Conservation (phyloP, 1,140 invertebrate species). For the Drosophila cardini region DNA sequence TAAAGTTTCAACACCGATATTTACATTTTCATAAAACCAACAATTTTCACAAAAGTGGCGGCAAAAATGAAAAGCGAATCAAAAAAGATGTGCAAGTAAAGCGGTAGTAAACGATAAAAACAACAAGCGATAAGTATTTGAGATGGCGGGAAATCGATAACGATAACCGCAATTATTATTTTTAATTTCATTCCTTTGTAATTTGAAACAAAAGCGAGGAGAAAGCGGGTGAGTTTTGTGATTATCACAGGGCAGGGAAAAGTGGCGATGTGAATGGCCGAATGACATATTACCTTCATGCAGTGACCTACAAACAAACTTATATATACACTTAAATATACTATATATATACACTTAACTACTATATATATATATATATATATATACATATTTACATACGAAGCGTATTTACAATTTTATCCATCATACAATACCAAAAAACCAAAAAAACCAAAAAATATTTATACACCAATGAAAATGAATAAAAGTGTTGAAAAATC, state of each 20-base stretch:
- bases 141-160: constrained; percentile 37
- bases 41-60: background rate
- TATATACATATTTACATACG: constrained; percentile 46
- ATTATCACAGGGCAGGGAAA: constrained; percentile 33
- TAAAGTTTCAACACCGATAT: constrained; percentile 7
- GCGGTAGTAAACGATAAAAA: constrained; percentile 7
- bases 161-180: constrained; percentile 8
- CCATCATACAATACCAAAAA: background rate
- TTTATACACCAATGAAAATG: background rate
- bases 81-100: constrained; percentile 20
- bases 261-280: constrained; percentile 15
- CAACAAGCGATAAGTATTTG: constrained; percentile 37
- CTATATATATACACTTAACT: constrained; percentile 36
- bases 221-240: constrained; percentile 46
- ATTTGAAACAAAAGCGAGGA: constrained; percentile 34
- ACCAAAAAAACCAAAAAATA: background rate
- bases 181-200: constrained; percentile 13
- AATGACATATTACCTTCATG: constrained; percentile 48
- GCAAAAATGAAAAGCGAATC: background rate
- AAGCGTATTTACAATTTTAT: constrained; percentile 37
- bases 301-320: constrained; percentile 36
- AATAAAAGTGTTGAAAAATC: background rate
- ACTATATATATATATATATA: constrained; percentile 31
- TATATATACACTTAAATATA: constrained; percentile 30
- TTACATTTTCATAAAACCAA: constrained; percentile 1